phyloP scores from a whole-genome alignment of 2,113 vertebrate species.

The Orientallactaga bullata region DNA sequence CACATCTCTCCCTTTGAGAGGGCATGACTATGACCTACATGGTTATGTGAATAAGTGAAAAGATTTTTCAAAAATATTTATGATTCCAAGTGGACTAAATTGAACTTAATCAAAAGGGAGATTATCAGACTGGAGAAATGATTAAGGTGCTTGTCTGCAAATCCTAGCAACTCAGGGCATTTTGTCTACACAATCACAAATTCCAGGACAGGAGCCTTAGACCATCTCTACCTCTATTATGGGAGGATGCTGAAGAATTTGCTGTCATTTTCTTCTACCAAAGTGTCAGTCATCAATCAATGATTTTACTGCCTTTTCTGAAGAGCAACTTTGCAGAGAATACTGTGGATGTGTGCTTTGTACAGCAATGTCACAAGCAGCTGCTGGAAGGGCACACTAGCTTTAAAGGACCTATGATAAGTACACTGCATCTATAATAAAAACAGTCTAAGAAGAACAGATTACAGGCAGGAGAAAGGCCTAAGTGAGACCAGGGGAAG shows the following conservation, averaged over 20 bases:
- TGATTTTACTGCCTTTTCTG: not conserved
- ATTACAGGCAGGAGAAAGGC: no score
- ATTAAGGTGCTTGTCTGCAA: no score
- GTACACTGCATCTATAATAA: no score
- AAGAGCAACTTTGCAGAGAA: not conserved
- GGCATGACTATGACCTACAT: not conserved
- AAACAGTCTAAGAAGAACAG: no score
- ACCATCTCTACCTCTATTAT: not conserved
- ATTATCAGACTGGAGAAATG: no score
- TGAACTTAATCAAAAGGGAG: not conserved
- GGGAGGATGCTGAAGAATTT: not conserved
- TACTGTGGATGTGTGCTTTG: not conserved
- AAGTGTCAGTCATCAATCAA: not conserved
- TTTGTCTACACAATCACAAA: not conserved
- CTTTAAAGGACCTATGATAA: no score
- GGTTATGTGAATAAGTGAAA: not conserved
- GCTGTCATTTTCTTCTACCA: not conserved
- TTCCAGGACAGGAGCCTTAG: not conserved
- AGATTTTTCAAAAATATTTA: not conserved
- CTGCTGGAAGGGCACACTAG: no score
- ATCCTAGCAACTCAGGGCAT: not conserved
- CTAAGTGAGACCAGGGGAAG: no score
- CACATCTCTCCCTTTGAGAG: not conserved
- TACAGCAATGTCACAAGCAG: no score
- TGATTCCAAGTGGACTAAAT: not conserved